Conservation (phyloP, 2,797 vertebrate genomes). For the Ptychadena robeensis region DNA sequence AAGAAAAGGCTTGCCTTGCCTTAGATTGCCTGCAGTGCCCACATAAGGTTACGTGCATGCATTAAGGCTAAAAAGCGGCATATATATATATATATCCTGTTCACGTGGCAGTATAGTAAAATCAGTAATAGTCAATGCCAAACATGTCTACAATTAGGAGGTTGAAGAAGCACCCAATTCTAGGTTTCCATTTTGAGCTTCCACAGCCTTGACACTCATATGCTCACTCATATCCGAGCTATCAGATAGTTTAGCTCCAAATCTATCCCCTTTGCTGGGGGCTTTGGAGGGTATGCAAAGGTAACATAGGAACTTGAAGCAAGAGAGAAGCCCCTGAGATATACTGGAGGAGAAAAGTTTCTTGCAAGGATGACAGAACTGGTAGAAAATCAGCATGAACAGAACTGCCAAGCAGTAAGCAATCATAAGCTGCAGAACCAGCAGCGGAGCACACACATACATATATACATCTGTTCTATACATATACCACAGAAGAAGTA, state of each 20-base stretch:
- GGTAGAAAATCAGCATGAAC: slow-evolving; percentile 97
- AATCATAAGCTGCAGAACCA: slow-evolving; percentile 87
- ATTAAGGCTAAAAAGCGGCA: neutral
- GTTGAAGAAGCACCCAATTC: slow-evolving; percentile 71
- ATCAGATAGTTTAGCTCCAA: slow-evolving; percentile 65
- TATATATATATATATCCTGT: neutral
- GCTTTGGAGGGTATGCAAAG: slow-evolving; percentile 66
- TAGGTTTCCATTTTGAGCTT: slow-evolving; percentile 73
- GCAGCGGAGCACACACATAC: slow-evolving; percentile 83
- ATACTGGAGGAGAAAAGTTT: slow-evolving; percentile 90
- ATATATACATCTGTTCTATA: slow-evolving; percentile 89
- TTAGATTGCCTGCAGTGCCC: neutral
- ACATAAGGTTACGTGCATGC: neutral
- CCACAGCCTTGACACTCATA: slow-evolving; percentile 67
- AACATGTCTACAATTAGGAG: slow-evolving; percentile 64
- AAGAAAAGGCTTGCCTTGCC: too few species aligned
- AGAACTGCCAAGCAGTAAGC: slow-evolving; percentile 85
- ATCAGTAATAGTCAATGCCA: neutral
- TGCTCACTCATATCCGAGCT: slow-evolving; percentile 64
- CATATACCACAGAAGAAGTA: slow-evolving; percentile 90
- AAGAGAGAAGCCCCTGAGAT: slow-evolving; percentile 81
- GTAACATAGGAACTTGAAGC: slow-evolving; percentile 80
- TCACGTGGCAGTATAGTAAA: neutral
- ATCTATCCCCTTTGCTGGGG: slow-evolving; percentile 65
- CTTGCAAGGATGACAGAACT: slow-evolving; percentile 94